A percentile compares a stretch with the other conserved stretches of the same genome.
Conservation (phyloP, 2,113 vertebrate species). For the Eclectus roratus region DNA sequence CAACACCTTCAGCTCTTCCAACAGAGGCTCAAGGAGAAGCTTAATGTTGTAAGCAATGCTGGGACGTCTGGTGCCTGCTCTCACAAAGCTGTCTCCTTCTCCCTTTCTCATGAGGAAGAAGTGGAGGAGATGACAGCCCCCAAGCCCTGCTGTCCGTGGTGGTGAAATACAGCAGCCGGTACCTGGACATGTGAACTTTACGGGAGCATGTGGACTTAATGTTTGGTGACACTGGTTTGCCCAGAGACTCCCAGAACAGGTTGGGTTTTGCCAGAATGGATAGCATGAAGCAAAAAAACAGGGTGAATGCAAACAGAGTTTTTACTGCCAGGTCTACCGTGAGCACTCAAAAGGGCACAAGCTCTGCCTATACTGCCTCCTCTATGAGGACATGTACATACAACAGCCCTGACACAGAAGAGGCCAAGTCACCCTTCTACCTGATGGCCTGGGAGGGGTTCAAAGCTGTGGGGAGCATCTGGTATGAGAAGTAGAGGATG, state of each 20-base stretch:
- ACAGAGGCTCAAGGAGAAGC: conserved; percentile 71
- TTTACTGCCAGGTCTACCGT: conserved; percentile 26
- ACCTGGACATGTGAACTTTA: conserved; percentile 60
- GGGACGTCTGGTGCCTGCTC: conserved; percentile 48
- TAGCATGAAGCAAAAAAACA: conserved; percentile 56
- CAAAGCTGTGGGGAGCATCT: not conserved
- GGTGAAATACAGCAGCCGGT: conserved; percentile 71
- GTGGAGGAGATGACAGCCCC: conserved; percentile 45
- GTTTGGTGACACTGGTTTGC: conserved; percentile 53
- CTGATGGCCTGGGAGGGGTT: conserved; percentile 46
- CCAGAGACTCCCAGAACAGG: conserved; percentile 61
- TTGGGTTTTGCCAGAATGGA: conserved; percentile 58
- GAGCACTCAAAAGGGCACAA: conserved; percentile 52
- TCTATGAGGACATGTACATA: conserved; percentile 56
- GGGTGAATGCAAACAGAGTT: not conserved
- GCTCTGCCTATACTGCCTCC: conserved; percentile 52
- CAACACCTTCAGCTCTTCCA: conserved; percentile 68
- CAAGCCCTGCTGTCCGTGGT: conserved; percentile 32
- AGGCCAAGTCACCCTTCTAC: conserved; percentile 50
- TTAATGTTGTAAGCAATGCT: conserved; percentile 61
- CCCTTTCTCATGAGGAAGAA: conserved; percentile 59
- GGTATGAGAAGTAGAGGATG: conserved; percentile 63
- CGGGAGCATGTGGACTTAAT: conserved; percentile 48
- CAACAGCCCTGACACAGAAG: conserved; percentile 28
- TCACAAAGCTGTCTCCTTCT: conserved; percentile 51